Evolutionary conservation across 2,888 invertebrate species (phyloP), one percentile per base, ranked within the genome.

Genomic region (Tethea ocularis): DNA sequence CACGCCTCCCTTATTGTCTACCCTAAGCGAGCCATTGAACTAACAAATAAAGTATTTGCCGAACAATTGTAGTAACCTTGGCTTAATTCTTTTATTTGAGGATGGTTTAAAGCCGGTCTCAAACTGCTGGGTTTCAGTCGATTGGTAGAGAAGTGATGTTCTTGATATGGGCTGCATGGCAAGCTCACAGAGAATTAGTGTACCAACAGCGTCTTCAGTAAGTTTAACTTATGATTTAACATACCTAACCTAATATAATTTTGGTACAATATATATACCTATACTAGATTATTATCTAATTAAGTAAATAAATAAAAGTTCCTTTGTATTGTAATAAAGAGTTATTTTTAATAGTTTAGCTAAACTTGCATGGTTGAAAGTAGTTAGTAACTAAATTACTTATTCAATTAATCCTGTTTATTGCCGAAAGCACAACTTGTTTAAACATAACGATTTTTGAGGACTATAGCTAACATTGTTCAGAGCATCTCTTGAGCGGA

Each of bases 91-190:
- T 63, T 75, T 71, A 63, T 69, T 67, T 63, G 64, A 51, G 57
- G 54, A 59, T 58, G 58, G 20, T 46, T 46, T 46, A 46, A 46
- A 20, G 7, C 20, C 10, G 46, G 46, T 20, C 17, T 20, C 20
- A n/a, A 2, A 20, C 46, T 46, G 20, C 46, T 46, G 46, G 46
- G 46, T 20, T 20, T 46, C 46, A 46, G 46, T 46, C 10, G 46
- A 10, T 17, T 38, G 57, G 55, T 64, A 57, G 58, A 66, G 64
- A 68, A 72, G 78, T 78, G 60, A 72, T 80, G 86, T 63, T 71
- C 57, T 13, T 62, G 71, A 60, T 33, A 92, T 92, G 92, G 92
- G 92, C 66, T 91, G 91, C 65, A 77, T 85, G 72, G 76, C 82
- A 60, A 89, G 91, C 68, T 75, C 86, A 24, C 80, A 80, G 55